Evolutionary conservation across 2,113 vertebrate genomes (phyloP), one percentile per base, ranked within the genome.

Genomic region (Tachuris rubrigastra): DNA sequence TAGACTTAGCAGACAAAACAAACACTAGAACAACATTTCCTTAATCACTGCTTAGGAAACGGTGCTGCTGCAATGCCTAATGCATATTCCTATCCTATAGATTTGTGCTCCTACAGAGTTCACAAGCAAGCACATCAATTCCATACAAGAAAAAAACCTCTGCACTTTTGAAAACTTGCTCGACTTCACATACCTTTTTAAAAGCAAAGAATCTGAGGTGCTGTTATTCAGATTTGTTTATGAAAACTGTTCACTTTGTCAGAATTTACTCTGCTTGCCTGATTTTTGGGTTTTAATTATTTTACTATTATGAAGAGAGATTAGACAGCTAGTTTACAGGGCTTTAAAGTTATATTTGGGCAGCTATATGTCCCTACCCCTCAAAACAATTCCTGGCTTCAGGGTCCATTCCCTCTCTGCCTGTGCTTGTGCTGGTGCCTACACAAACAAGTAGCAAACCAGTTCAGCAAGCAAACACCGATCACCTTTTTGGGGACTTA

Each of bases 281-380:
- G n/a, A 9, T 28, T 58, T 42, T 25, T 4, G 6, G 6, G 3
- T 2, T 42, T 63, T 63, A 63, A 63, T 63, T 41, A 12, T 53
- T 55, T 33, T 30, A n/a, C 10, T 60, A 24, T 8, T 0, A 0
- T 37, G 28, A 73, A 31, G 17, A 42, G 5, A n/a, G 25, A 30
- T 39, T 4, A n/a, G 21, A 14, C 0, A 49, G 35, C 15, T 15
- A 31, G 44, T 41, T 59, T 17, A 31, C 13, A 3, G 5, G 2
- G 12, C 67, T 41, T 14, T 24, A 28, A 75, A 90, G 35, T 49
- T 9, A 59, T 10, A 28, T 37, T 4, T 30, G 25, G 66, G 42
- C 44, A 80, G n/a, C 35, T 17, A 55, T 13, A 8, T 4, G 23
- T 75, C 47, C 53, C 47, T 9, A 5, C 2, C 14, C 12, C 8